Evolutionary conservation across 1,140 invertebrate genomes (phyloP).

Genomic region (Drosophila pandora): DNA sequence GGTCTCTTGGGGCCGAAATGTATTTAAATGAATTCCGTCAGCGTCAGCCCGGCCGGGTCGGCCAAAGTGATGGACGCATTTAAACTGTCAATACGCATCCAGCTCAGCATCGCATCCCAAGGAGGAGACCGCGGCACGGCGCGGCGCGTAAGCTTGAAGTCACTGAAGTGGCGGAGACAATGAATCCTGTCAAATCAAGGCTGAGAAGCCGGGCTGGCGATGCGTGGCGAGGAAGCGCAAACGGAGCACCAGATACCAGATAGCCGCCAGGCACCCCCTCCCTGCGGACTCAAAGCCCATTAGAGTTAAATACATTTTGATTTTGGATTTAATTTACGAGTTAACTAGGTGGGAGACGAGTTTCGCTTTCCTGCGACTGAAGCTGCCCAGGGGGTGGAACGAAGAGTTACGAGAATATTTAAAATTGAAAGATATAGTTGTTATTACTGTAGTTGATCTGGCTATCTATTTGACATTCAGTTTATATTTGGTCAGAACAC

Average conservation of each 20-base stretch:
- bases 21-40: slow-evolving; percentile 83
- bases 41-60: slow-evolving; percentile 28
- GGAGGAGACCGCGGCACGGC: slow-evolving; percentile 1
- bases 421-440: no score
- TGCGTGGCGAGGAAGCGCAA: slow-evolving; percentile 33
- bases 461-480: no score
- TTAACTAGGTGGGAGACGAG: slow-evolving; percentile 54
- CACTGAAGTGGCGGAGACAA: slow-evolving; percentile 76
- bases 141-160: slow-evolving; percentile 65
- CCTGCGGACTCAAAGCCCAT: slow-evolving; percentile 56
- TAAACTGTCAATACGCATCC: slow-evolving; percentile 83
- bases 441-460: no score
- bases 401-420: background rate
- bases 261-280: slow-evolving; percentile 27
- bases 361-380: background rate
- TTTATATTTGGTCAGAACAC: no score
- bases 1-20: slow-evolving; percentile 72
- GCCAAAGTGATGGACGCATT: slow-evolving; percentile 80
- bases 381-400: slow-evolving; percentile 33
- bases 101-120: slow-evolving; percentile 41
- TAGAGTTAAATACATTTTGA: slow-evolving; percentile 78
- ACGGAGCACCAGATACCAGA: slow-evolving; percentile 13
- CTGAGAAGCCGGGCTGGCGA: slow-evolving; percentile 37
- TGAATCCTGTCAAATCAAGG: slow-evolving; percentile 80
- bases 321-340: slow-evolving; percentile 72